These are phyloP conservation scores for Hyalella azteca DNA, from an alignment of 2,888 invertebrate species.

Conservation along the genomic window DNA sequence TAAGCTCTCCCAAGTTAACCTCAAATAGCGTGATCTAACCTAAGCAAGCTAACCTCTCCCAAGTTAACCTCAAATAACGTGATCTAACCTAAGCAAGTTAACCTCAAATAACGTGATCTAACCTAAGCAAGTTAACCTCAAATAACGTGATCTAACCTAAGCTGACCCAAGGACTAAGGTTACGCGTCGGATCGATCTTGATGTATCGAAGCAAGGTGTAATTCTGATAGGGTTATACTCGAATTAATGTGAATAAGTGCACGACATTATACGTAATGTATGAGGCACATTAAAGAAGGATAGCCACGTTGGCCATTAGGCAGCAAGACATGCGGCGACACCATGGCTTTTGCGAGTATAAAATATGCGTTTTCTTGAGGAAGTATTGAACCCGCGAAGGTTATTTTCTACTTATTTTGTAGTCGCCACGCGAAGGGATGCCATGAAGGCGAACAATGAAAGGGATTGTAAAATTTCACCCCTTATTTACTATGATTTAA, in stretches of 20 bases:
- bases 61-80: no score
- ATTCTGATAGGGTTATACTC: conserved; percentile 37
- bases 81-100: no score
- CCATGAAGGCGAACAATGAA: neutral
- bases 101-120: no score
- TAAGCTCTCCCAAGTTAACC: no score
- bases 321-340: neutral
- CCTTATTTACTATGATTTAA: conserved; percentile 16
- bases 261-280: conserved; percentile 29
- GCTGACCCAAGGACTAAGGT: no score
- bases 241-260: conserved; percentile 36
- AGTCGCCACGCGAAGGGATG: neutral
- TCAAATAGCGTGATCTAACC: no score
- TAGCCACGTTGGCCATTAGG: conserved; percentile 17
- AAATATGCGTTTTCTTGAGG: conserved; percentile 8
- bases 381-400: neutral
- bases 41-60: no score
- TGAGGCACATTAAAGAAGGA: conserved; percentile 33
- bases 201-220: conserved; percentile 22
- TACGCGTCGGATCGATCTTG: conserved; percentile 21
- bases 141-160: neutral
- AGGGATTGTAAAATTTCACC: conserved; percentile 31
- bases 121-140: no score
- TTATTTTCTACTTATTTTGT: neutral
- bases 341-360: neutral